These are phyloP conservation scores for Acrobasis repandana DNA, from an alignment of 2,888 invertebrate species.

Conservation along the genomic window DNA sequence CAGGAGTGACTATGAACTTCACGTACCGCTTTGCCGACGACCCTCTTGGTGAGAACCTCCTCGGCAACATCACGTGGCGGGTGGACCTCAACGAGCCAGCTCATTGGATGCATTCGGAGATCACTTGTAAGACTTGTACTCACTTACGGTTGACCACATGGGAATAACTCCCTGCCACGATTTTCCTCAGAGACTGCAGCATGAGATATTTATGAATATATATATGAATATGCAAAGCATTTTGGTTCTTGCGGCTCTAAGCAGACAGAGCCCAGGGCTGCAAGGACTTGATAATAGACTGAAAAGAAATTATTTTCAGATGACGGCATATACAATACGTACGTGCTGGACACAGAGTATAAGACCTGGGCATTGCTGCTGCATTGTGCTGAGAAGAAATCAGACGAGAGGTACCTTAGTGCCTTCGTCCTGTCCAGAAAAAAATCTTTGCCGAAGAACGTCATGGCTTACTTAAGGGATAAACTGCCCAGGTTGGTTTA, in stretches of 20 bases:
- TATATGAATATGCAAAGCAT: too few relatives aligned
- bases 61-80: slow-evolving; percentile 94
- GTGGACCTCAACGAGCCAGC: slow-evolving; percentile 88
- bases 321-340: slow-evolving; percentile 94
- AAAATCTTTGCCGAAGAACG: slow-evolving; percentile 83
- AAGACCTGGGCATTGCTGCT: slow-evolving; percentile 91
- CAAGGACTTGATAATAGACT: too few relatives aligned
- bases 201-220: too few relatives aligned
- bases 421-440: slow-evolving; percentile 90
- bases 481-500: slow-evolving; percentile 84
- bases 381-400: slow-evolving; percentile 93
- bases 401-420: slow-evolving; percentile 89
- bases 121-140: slow-evolving; percentile 88
- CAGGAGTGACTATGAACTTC: slow-evolving; percentile 93
- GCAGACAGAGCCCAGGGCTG: too few relatives aligned
- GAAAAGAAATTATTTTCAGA: slow-evolving; percentile 77
- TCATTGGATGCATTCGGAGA: slow-evolving; percentile 94
- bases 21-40: slow-evolving; percentile 94
- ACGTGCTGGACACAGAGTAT: slow-evolving; percentile 92
- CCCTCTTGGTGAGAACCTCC: slow-evolving; percentile 89
- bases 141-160: too few relatives aligned
- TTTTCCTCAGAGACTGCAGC: too few relatives aligned
- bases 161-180: too few relatives aligned
- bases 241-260: too few relatives aligned
- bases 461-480: slow-evolving; percentile 89